A percentile compares a stretch with the other conserved stretches of the same genome.
Conservation (phyloP, 2,797 vertebrate species). For the Pipistrellus nathusii region DNA sequence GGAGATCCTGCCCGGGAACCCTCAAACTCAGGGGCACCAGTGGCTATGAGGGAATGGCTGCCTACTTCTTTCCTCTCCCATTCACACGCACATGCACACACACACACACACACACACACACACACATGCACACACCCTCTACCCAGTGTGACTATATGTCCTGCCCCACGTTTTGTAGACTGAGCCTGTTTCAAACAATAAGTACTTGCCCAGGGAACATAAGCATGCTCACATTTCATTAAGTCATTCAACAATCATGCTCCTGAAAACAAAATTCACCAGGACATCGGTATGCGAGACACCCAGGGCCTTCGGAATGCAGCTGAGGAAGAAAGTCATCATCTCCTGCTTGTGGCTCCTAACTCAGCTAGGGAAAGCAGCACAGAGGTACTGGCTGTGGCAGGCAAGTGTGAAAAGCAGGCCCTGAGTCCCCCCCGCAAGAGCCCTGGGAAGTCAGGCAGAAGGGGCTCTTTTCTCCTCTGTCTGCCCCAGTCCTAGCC, state of each 20-base stretch:
- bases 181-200: not conserved
- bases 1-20: not conserved
- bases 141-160: not conserved
- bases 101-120: not conserved
- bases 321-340: not conserved
- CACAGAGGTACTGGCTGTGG: not conserved
- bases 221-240: not conserved
- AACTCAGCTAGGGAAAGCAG: not conserved
- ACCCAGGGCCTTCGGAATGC: not conserved
- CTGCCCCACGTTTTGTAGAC: not conserved
- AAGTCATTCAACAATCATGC: constrained; percentile 38
- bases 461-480: not conserved
- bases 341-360: not conserved
- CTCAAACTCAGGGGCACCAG: not conserved
- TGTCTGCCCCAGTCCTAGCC: not conserved
- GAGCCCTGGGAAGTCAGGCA: not conserved
- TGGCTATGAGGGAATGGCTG: not conserved
- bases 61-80: not conserved
- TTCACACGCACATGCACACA: not conserved
- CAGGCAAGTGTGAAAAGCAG: not conserved
- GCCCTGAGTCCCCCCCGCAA: too few species aligned
- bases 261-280: not conserved
- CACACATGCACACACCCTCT: not conserved
- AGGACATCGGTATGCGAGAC: not conserved
- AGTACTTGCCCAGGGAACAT: not conserved